Evolutionary conservation across 2,888 invertebrate genomes (phyloP).

Genomic region (Synergus gifuensis): DNA sequence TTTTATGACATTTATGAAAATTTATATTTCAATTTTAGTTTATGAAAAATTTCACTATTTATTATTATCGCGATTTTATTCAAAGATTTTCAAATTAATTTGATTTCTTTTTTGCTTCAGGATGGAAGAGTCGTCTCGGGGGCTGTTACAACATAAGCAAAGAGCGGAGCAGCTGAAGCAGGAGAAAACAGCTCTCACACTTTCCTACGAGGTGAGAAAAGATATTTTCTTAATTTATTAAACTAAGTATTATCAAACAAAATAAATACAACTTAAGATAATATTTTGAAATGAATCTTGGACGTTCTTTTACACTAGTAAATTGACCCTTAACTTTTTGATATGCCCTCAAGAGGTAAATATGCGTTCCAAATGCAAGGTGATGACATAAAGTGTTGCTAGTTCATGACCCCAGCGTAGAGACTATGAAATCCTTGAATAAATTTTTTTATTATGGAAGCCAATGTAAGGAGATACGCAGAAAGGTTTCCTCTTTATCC

Average conservation of each 20-base stretch:
- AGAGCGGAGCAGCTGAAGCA: conserved; percentile 87
- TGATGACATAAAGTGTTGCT: background rate
- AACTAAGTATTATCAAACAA: background rate
- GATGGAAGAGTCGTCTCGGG: conserved; percentile 88
- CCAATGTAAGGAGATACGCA: conserved; percentile 59
- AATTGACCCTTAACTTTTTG: conserved; percentile 8
- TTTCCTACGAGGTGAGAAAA: conserved; percentile 84
- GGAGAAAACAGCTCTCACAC: conserved; percentile 85
- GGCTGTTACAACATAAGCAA: conserved; percentile 86
- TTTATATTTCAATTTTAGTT: background rate
- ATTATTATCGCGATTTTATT: background rate
- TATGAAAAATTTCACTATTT: background rate
- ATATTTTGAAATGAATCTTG: conserved; percentile 29
- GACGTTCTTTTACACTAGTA: no score
- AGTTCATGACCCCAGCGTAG: conserved; percentile 5
- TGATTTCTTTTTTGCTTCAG: conserved; percentile 78
- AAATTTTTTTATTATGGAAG: conserved; percentile 44
- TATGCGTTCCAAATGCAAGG: conserved; percentile 3
- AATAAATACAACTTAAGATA: background rate
- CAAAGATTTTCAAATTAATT: background rate
- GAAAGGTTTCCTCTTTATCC: conserved; percentile 63
- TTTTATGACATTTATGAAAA: no score
- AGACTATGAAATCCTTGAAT: background rate
- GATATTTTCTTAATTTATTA: background rate
- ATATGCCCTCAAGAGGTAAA: background rate